Conservation (phyloP, 1,140 invertebrate genomes). For the Gonatopus flavifemur region DNA sequence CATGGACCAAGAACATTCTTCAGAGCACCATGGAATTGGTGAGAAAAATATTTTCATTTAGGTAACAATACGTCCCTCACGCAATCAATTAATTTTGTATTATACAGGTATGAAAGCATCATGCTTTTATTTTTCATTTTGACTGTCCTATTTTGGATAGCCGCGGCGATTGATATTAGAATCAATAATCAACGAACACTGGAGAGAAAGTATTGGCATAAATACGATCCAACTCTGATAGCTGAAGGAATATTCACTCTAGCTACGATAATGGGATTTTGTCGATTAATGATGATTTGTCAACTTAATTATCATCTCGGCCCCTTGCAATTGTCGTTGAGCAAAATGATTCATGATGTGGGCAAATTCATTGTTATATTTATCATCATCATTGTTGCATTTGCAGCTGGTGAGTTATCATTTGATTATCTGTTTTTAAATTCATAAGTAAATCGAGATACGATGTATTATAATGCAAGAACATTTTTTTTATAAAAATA, state of each 20-base stretch:
- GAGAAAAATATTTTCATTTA: slow-evolving; percentile 1
- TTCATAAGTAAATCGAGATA: background rate
- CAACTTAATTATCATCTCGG: slow-evolving; percentile 63
- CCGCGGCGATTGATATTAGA: slow-evolving; percentile 51
- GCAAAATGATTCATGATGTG: slow-evolving; percentile 64
- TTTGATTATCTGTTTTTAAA: background rate
- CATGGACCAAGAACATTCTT: slow-evolving; percentile 59
- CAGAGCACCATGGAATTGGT: slow-evolving; percentile 59
- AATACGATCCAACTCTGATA: slow-evolving; percentile 70
- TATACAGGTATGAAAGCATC: slow-evolving; percentile 47
- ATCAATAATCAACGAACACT: slow-evolving; percentile 52
- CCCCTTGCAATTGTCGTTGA: slow-evolving; percentile 62
- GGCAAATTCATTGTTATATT: slow-evolving; percentile 61
- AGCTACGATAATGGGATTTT: slow-evolving; percentile 72
- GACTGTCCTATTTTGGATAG: slow-evolving; percentile 59
- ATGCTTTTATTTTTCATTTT: slow-evolving; percentile 54
- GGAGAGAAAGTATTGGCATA: slow-evolving; percentile 70
- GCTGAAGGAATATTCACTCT: slow-evolving; percentile 73
- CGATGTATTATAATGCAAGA: background rate
- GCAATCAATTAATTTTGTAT: background rate
- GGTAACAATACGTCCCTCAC: background rate
- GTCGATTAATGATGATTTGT: slow-evolving; percentile 61
- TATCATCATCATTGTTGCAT: slow-evolving; percentile 59
- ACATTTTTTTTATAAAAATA: background rate
- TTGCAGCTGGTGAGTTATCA: slow-evolving; percentile 53